Conservation (phyloP, 2,888 invertebrate genomes). For the Pterostichus niger region DNA sequence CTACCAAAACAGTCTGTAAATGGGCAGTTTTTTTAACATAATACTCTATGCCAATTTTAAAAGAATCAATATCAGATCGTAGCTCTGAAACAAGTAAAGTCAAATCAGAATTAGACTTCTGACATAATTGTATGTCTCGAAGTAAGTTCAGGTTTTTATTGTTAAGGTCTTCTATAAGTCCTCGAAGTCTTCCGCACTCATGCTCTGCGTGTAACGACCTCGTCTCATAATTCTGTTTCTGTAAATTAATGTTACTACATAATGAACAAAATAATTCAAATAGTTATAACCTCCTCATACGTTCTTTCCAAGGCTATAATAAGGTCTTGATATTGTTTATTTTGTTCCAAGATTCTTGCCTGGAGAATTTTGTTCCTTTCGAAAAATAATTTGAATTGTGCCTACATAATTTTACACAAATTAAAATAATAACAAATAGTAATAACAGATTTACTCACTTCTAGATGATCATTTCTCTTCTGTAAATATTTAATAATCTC, state of each 20-base stretch:
- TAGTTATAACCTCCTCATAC: constrained; percentile 19
- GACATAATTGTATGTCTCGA: not conserved
- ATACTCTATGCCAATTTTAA: constrained; percentile 38
- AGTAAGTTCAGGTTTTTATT: not conserved
- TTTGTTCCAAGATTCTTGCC: not conserved
- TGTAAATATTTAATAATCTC: constrained; percentile 17
- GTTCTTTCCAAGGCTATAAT: not conserved
- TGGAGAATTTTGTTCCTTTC: not conserved
- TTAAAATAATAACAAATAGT: not conserved
- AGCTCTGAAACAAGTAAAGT: not conserved
- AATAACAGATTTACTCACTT: not conserved
- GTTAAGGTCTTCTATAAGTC: not conserved
- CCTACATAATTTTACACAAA: constrained; percentile 8
- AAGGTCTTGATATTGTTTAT: not conserved
- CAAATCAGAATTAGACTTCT: constrained; percentile 14
- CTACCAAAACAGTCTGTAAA: constrained; percentile 5
- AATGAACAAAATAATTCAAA: not conserved
- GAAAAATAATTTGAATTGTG: not conserved
- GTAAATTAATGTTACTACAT: not conserved
- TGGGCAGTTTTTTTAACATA: not conserved
- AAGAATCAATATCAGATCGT: constrained; percentile 6
- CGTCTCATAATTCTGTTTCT: not conserved
- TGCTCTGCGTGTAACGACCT: not conserved
- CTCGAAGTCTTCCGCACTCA: not conserved
- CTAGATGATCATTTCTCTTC: not conserved